A percentile compares a stretch with the other conserved stretches of the same genome.
Conservation (phyloP, 2,888 invertebrate species). For the Macaria notata region DNA sequence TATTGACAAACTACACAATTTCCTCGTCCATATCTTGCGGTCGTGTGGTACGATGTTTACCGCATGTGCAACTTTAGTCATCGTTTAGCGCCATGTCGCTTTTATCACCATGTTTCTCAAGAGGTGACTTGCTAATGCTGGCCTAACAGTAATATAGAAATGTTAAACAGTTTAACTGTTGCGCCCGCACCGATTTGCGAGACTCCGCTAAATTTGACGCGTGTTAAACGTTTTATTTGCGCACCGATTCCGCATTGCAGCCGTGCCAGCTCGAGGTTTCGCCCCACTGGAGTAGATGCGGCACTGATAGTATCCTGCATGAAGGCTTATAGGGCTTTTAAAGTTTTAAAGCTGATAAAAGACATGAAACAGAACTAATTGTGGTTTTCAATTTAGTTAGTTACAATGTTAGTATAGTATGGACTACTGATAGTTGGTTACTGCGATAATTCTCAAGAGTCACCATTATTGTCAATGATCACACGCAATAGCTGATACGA, state of each 20-base stretch:
- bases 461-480: too few species aligned
- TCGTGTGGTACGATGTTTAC: slow-evolving; percentile 8
- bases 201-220: slow-evolving; percentile 60
- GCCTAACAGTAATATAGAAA: slow-evolving; percentile 56
- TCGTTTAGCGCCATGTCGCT: slow-evolving; percentile 17
- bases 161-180: slow-evolving; percentile 63
- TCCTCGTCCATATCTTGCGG: slow-evolving; percentile 8
- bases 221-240: slow-evolving; percentile 59
- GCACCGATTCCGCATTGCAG: slow-evolving; percentile 51
- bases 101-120: slow-evolving; percentile 18
- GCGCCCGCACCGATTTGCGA: slow-evolving; percentile 53
- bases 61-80: slow-evolving; percentile 13
- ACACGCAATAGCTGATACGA: too few species aligned
- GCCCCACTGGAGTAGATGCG: background rate
- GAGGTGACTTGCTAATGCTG: slow-evolving; percentile 43
- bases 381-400: too few species aligned
- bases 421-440: too few species aligned
- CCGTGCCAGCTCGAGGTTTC: slow-evolving; percentile 6
- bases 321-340: too few species aligned
- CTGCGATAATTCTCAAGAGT: too few species aligned
- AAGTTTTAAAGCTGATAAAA: too few species aligned
- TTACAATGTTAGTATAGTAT: too few species aligned
- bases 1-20: slow-evolving; percentile 2
- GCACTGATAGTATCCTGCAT: background rate
- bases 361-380: too few species aligned